phyloP scores from a whole-genome alignment of 2,888 invertebrate genomes.

The Euphydryas editha region DNA sequence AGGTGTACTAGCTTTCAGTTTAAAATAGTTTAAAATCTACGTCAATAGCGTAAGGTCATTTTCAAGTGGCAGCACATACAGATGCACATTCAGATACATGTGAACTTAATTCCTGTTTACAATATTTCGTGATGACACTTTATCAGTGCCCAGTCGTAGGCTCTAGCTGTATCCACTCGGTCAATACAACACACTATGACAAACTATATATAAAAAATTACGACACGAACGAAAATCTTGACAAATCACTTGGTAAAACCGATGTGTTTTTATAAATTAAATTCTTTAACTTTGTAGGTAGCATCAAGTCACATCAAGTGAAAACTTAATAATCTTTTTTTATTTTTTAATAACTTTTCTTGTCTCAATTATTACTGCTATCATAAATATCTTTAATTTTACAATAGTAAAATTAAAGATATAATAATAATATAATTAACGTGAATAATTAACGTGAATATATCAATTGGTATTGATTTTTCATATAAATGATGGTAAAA shows the following conservation, averaged over 20 bases:
- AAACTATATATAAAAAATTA: slow-evolving; percentile 1
- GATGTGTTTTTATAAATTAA: too few relatives aligned
- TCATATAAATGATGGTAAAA: neutral
- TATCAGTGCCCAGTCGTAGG: neutral
- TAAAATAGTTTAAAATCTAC: neutral
- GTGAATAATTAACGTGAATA: too few relatives aligned
- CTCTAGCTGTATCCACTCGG: neutral
- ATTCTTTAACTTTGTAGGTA: too few relatives aligned
- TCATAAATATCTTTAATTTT: neutral
- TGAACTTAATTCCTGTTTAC: neutral
- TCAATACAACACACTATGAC: neutral
- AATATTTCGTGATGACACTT: neutral
- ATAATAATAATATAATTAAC: neutral
- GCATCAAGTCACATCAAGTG: neutral
- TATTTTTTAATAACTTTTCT: too few relatives aligned
- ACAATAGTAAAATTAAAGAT: neutral
- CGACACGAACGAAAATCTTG: neutral
- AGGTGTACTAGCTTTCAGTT: neutral
- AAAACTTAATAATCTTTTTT: too few relatives aligned
- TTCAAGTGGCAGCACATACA: neutral
- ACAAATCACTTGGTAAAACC: neutral
- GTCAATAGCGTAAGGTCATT: neutral
- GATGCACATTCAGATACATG: too few relatives aligned
- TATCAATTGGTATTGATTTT: neutral
- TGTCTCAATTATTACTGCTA: neutral